phyloP scores from a whole-genome alignment of 2,888 invertebrate species.

The Marasmarcha lunaedactyla region DNA sequence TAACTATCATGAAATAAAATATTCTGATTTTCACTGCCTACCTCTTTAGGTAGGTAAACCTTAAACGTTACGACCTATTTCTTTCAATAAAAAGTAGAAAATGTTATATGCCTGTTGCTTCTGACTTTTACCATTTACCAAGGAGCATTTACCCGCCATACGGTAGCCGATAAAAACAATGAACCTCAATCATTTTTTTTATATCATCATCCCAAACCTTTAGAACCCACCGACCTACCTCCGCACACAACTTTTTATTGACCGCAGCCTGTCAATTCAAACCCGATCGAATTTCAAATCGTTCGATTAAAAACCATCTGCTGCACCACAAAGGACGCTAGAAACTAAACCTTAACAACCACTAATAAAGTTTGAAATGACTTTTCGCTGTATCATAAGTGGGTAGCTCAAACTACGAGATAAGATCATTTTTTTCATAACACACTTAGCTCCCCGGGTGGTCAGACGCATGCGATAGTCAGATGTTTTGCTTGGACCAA shows the following conservation, averaged over 20 bases:
- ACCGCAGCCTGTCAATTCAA: conserved; percentile 48
- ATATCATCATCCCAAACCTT: no score
- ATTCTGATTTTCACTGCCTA: no score
- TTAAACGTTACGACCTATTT: no score
- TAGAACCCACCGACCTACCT: no score
- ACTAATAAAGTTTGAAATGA: background rate
- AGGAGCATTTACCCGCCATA: no score
- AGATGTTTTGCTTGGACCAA: conserved; percentile 33
- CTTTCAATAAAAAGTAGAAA: no score
- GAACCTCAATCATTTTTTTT: no score
- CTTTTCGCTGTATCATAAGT: conserved; percentile 13
- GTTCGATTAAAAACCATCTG: conserved; percentile 38
- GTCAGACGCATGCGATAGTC: conserved; percentile 23
- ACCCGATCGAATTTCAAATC: conserved; percentile 34
- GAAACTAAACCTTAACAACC: background rate
- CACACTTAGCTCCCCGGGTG: conserved; percentile 44
- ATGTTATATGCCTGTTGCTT: no score
- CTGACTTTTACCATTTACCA: no score
- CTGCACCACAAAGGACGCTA: conserved; percentile 11
- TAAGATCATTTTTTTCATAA: conserved; percentile 28
- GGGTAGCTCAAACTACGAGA: conserved; percentile 23
- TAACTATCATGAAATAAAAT: no score
- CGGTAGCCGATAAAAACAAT: no score
- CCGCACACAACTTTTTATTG: conserved; percentile 21
- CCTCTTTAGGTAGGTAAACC: no score